Conservation (phyloP, 1,140 invertebrate genomes). For the Achroia grisella region DNA sequence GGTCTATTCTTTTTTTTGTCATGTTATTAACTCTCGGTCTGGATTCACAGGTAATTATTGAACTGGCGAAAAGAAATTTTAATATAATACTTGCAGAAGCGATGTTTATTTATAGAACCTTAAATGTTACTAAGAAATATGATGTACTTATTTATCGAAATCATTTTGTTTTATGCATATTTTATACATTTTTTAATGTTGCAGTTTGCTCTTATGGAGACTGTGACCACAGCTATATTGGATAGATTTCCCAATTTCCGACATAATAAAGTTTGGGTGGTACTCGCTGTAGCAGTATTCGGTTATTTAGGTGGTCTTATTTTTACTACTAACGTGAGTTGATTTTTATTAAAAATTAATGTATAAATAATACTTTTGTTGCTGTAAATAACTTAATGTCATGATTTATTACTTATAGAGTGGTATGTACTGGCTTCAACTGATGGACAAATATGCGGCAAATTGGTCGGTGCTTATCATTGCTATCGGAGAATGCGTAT, state of each 20-base stretch:
- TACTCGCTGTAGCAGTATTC: constrained; percentile 79
- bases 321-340: constrained; percentile 83
- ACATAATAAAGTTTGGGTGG: constrained; percentile 83
- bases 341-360: neutral
- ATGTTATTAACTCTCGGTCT: constrained; percentile 86
- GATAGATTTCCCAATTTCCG: constrained; percentile 83
- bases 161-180: too few relatives aligned
- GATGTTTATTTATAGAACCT: too few relatives aligned
- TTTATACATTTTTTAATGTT: constrained; percentile 22
- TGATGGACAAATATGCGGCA: constrained; percentile 91
- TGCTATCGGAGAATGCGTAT: constrained; percentile 84
- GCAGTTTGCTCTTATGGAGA: constrained; percentile 87
- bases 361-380: neutral
- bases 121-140: too few relatives aligned
- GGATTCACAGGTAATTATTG: constrained; percentile 78
- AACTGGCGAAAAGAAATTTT: too few relatives aligned
- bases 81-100: too few relatives aligned
- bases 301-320: constrained; percentile 84
- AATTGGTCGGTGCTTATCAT: constrained; percentile 90
- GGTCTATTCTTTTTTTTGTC: constrained; percentile 91
- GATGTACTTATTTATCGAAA: too few relatives aligned
- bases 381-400: neutral
- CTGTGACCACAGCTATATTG: constrained; percentile 85
- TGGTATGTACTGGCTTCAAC: constrained; percentile 88
- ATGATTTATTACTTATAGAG: constrained; percentile 69